These are phyloP conservation scores for Molorchus minor DNA, from an alignment of 2,888 invertebrate genomes.

Conservation along the genomic window DNA sequence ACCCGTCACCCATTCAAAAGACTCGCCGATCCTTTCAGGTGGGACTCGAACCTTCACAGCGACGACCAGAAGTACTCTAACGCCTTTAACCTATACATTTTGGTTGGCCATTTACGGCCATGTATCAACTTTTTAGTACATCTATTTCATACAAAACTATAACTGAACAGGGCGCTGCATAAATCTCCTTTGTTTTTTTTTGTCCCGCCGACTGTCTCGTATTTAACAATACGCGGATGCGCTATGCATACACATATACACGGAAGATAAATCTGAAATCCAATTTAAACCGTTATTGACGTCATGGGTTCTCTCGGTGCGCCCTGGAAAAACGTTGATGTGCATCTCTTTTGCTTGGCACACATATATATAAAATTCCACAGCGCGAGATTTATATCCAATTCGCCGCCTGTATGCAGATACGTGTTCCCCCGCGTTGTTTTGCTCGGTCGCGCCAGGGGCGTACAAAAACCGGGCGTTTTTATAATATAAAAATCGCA, in stretches of 20 bases:
- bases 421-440: slow-evolving; percentile 19
- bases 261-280: slow-evolving; percentile 56
- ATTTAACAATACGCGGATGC: slow-evolving; percentile 19
- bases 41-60: too few relatives aligned
- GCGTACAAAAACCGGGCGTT: too few relatives aligned
- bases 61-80: too few relatives aligned
- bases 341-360: slow-evolving; percentile 50
- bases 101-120: too few relatives aligned
- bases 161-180: slow-evolving; percentile 1
- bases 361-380: slow-evolving; percentile 51
- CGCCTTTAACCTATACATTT: too few relatives aligned
- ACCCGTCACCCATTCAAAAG: too few relatives aligned
- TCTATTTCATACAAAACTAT: background rate
- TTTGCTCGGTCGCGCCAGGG: slow-evolving; percentile 19
- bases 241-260: slow-evolving; percentile 44
- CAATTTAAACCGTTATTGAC: slow-evolving; percentile 59
- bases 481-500: too few relatives aligned
- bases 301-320: slow-evolving; percentile 52
- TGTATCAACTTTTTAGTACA: too few relatives aligned
- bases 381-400: slow-evolving; percentile 52
- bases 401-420: slow-evolving; percentile 46
- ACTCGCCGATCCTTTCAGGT: too few relatives aligned
- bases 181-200: slow-evolving; percentile 11
- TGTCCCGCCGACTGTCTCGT: background rate
- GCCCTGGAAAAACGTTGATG: slow-evolving; percentile 55